Evolutionary conservation across 2,113 vertebrate genomes (phyloP), one percentile per base, ranked within the genome.

Genomic region (Antechinus stuartii): DNA sequence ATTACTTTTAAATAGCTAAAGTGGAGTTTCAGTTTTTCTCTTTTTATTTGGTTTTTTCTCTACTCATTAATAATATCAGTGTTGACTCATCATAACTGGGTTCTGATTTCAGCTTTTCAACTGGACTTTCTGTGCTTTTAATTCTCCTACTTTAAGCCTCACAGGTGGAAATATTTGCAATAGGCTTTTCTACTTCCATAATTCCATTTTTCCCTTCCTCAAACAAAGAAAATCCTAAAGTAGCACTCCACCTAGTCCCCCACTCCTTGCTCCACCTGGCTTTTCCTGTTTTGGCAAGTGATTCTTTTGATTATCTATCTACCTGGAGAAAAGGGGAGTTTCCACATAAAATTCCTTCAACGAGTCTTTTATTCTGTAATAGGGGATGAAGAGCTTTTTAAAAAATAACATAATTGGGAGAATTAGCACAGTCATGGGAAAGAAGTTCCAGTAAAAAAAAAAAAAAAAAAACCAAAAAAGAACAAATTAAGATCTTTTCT

Each of bases 11-110:
- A 42, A 24, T 11, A 92, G 19, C 35, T 47, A 89, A 91, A 68
- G 42, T 56, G 5, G 49, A 52, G 61, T 54, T 91, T 61, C 47
- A 14, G 16, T 47, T 93, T 95, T 95, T 47, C 50, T 96, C 57
- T 68, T 91, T 16, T 93, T 84, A 57, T 8, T 50, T 49, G 76
- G 35, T 54, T 55, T 89, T 93, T 54, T 55, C 24, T 91, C 56
- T n/a, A 92, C n/a, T 89, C 90, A 54, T 56, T 91, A 68, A 42
- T 76, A 94, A 76, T 9, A 93, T 35, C 84, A 90, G 94, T 19
- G 52, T 0, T 55, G 50, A 53, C 16, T 42, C 89, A 91, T 50
- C 53, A 84, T 50, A 93, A 9, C 94, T 92, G 61, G 53, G 14
- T 35, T 27, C 25, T 68, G 57, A 47, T 12, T 52, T 7, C 24